These are phyloP conservation scores for Peromyscus nudipes DNA, from an alignment of 2,797 vertebrate genomes.

Conservation along the genomic window DNA sequence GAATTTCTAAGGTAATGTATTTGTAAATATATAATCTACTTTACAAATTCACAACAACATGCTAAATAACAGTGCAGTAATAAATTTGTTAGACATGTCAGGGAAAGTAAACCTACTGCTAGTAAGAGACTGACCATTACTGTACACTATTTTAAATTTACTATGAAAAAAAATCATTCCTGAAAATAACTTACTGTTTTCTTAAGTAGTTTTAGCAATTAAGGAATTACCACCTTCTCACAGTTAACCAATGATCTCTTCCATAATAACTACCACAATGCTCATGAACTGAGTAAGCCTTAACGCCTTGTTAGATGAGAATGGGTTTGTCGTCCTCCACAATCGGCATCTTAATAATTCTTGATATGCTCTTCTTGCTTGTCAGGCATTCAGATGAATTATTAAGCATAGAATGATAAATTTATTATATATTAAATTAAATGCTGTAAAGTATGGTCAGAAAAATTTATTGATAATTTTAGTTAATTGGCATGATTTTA, in stretches of 20 bases:
- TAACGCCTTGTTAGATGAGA: not conserved
- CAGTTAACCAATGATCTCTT: not conserved
- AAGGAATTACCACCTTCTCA: conserved; percentile 10
- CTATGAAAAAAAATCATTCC: conserved; percentile 23
- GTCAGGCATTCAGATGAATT: not conserved
- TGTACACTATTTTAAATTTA: conserved; percentile 16
- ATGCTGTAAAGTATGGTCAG: not conserved
- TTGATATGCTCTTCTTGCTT: not conserved
- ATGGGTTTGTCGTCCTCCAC: not conserved
- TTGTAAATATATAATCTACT: not conserved
- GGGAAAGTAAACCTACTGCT: not conserved
- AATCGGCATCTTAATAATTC: not conserved
- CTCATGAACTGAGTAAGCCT: not conserved
- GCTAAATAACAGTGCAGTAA: not conserved
- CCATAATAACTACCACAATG: not conserved
- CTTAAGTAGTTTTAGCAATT: conserved; percentile 1
- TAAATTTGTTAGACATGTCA: not conserved
- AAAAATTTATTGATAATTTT: not conserved
- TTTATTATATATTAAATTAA: not conserved
- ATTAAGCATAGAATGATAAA: not conserved
- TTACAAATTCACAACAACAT: not conserved
- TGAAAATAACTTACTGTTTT: conserved; percentile 8
- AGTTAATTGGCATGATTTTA: not conserved
- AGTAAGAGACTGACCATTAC: not conserved
- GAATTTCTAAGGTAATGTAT: not conserved